Evolutionary conservation across 2,797 vertebrate species (phyloP).

Genomic region (Masticophis lateralis): DNA sequence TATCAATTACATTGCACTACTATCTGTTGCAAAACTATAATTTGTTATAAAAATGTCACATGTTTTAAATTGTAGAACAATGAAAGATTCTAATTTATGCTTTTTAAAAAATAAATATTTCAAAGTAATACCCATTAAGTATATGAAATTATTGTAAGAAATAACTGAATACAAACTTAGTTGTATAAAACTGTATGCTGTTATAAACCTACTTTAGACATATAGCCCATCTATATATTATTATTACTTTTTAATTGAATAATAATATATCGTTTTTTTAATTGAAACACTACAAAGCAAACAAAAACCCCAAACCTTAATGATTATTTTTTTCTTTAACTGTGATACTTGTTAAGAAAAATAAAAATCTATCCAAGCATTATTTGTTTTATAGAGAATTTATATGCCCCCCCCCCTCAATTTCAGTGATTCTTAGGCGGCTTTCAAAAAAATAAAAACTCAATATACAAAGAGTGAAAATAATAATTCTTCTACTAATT

Average conservation of each 20-base stretch:
- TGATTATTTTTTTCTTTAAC: neutral
- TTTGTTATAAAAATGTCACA: slow-evolving; percentile 19
- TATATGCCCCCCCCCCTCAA: no score
- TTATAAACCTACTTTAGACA: neutral
- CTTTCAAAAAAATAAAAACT: no score
- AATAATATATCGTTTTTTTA: no score
- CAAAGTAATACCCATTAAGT: neutral
- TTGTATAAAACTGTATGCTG: neutral
- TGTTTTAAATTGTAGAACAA: neutral
- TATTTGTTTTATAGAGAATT: no score
- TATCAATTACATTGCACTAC: neutral
- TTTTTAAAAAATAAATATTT: slow-evolving; percentile 3
- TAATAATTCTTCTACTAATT: no score
- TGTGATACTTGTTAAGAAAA: neutral
- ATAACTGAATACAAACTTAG: neutral
- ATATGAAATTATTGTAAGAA: neutral
- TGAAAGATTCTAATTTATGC: neutral
- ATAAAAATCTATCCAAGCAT: neutral
- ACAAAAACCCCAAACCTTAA: no score
- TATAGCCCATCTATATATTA: neutral
- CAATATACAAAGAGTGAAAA: no score
- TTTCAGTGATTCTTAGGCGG: no score
- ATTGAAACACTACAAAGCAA: neutral
- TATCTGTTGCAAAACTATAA: neutral
- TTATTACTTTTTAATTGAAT: neutral